phyloP scores from a whole-genome alignment of 1,140 invertebrate species.

The Leptinotarsa lineolata region DNA sequence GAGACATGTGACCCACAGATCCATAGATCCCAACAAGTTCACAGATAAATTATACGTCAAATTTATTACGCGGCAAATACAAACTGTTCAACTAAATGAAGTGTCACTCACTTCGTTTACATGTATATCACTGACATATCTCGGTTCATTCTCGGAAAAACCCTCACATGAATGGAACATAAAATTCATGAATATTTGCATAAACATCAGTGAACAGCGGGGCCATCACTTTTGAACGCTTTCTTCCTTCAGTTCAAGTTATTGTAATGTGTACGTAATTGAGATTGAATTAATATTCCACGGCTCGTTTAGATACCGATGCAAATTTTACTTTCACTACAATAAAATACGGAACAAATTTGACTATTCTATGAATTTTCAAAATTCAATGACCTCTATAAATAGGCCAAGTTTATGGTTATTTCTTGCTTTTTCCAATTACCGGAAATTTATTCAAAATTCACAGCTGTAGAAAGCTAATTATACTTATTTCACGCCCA shows the following conservation, averaged over 20 bases:
- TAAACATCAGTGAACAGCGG: neutral
- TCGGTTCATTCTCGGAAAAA: too few relatives aligned
- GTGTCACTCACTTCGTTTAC: too few relatives aligned
- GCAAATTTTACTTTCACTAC: neutral
- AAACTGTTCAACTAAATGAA: too few relatives aligned
- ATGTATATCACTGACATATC: too few relatives aligned
- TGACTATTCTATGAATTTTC: neutral
- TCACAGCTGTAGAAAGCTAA: constrained; percentile 2
- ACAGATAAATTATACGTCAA: too few relatives aligned
- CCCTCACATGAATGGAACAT: too few relatives aligned
- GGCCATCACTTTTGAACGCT: neutral
- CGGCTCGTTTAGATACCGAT: neutral
- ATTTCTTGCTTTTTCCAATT: constrained; percentile 8
- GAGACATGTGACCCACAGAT: too few relatives aligned
- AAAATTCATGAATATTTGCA: neutral
- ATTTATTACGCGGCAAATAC: too few relatives aligned
- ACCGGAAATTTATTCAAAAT: constrained; percentile 1
- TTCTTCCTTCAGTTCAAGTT: neutral
- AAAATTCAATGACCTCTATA: neutral
- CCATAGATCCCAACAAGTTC: too few relatives aligned
- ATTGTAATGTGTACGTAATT: neutral
- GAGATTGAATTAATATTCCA: neutral
- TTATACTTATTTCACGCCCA: neutral
- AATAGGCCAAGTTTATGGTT: neutral
- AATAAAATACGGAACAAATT: neutral